These are phyloP conservation scores for Lasiurus cinereus DNA, from an alignment of 2,113 vertebrate genomes.

Conservation along the genomic window DNA sequence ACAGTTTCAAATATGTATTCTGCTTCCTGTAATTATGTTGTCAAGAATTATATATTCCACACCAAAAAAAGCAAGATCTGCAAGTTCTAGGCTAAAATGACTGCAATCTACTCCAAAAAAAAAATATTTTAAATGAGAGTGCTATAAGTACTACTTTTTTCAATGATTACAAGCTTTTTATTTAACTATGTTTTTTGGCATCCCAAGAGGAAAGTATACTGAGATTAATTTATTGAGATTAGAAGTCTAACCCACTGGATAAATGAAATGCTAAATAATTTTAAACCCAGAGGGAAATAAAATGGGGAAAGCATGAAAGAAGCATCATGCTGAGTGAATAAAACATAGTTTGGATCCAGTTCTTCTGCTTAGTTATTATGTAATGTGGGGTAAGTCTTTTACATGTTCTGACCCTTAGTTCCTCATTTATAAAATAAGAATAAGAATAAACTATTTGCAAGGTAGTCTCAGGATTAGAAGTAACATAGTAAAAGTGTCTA, in stretches of 20 bases:
- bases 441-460: background rate
- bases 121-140: background rate
- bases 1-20: background rate
- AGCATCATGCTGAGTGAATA: background rate
- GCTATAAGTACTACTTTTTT: background rate
- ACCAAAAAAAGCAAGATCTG: background rate
- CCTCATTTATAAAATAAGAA: background rate
- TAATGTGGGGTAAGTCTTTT: background rate
- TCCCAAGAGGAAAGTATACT: background rate
- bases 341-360: background rate
- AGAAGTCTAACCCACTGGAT: background rate
- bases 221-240: background rate
- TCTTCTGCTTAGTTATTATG: background rate
- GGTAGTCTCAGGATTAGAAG: background rate
- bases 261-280: conserved; percentile 18
- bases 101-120: background rate
- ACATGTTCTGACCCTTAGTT: background rate
- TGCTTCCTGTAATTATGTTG: background rate
- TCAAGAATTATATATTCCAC: background rate
- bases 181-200: background rate
- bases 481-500: background rate
- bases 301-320: background rate
- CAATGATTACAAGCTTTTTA: background rate
- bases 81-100: background rate
- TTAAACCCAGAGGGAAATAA: conserved; percentile 14